phyloP scores from a whole-genome alignment of 2,888 invertebrate species.

The Drosophila bunnanda region DNA sequence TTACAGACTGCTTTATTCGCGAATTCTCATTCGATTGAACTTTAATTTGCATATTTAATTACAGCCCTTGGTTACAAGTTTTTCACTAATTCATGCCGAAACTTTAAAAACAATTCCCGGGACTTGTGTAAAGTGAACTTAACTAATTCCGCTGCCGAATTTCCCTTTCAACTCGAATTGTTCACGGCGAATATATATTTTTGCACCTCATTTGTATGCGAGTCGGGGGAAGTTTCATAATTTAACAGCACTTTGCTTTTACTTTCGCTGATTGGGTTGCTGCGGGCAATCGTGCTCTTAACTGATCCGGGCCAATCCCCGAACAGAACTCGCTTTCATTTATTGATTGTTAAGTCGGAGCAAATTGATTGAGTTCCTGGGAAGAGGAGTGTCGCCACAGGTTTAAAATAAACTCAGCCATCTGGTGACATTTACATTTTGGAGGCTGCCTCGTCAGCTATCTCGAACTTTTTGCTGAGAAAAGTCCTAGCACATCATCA shows the following conservation, averaged over 20 bases:
- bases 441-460: neutral
- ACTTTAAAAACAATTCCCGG: conserved; percentile 24
- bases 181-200: conserved; percentile 1
- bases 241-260: conserved; percentile 41
- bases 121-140: too few species aligned
- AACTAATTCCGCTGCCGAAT: conserved; percentile 26
- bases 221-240: conserved; percentile 32
- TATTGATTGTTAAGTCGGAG: conserved; percentile 25
- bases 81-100: conserved; percentile 22
- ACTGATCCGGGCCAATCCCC: conserved; percentile 22
- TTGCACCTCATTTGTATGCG: conserved; percentile 41
- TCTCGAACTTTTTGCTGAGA: conserved; percentile 1
- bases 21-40: conserved; percentile 38
- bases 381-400: neutral
- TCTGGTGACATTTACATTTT: conserved; percentile 1
- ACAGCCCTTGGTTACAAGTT: conserved; percentile 23
- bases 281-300: conserved; percentile 23
- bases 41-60: conserved; percentile 64
- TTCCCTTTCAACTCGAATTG: conserved; percentile 16
- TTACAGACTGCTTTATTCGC: conserved; percentile 9
- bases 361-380: conserved; percentile 9
- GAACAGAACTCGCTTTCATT: conserved; percentile 17
- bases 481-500: conserved; percentile 10
- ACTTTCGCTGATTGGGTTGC: conserved; percentile 41
- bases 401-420: neutral